phyloP scores from a whole-genome alignment of 2,888 invertebrate genomes.

The Parnassius glacialis region DNA sequence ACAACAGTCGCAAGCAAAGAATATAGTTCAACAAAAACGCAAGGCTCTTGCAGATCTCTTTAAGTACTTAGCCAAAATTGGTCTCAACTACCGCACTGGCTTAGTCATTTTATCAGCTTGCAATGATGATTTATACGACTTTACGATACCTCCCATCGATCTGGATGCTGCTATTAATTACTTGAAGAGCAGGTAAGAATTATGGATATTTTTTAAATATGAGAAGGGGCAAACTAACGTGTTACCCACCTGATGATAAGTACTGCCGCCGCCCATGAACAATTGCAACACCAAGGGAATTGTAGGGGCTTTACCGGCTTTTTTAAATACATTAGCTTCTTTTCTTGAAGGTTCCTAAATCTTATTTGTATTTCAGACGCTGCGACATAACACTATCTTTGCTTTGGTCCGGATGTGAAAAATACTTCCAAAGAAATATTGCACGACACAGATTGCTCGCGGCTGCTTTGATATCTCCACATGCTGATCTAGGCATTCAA shows the following conservation, averaged over 20 bases:
- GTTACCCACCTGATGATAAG: too few species aligned
- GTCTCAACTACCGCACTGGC: constrained; percentile 91
- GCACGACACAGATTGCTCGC: constrained; percentile 84
- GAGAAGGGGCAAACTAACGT: too few species aligned
- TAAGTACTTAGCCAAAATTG: constrained; percentile 86
- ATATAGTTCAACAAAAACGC: constrained; percentile 91
- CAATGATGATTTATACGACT: constrained; percentile 80
- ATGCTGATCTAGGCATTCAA: constrained; percentile 88
- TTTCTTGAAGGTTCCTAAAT: too few species aligned
- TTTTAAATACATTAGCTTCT: too few species aligned
- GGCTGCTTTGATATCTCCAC: constrained; percentile 83
- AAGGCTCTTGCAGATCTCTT: constrained; percentile 93
- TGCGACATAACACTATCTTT: constrained; percentile 76
- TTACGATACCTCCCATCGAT: constrained; percentile 86
- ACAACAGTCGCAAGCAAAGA: constrained; percentile 89
- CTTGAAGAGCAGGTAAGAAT: constrained; percentile 70
- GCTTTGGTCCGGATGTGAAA: constrained; percentile 87
- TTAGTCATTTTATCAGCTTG: constrained; percentile 79
- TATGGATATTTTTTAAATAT: too few species aligned
- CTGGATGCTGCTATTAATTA: constrained; percentile 80
- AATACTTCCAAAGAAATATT: constrained; percentile 87
- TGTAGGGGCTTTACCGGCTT: too few species aligned
- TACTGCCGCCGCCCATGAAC: too few species aligned
- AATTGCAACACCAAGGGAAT: too few species aligned
- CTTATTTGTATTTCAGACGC: constrained; percentile 47